Evolutionary conservation across 2,113 vertebrate species (phyloP), one percentile per base, ranked within the genome.

Genomic region (Misgurnus anguillicaudatus): DNA sequence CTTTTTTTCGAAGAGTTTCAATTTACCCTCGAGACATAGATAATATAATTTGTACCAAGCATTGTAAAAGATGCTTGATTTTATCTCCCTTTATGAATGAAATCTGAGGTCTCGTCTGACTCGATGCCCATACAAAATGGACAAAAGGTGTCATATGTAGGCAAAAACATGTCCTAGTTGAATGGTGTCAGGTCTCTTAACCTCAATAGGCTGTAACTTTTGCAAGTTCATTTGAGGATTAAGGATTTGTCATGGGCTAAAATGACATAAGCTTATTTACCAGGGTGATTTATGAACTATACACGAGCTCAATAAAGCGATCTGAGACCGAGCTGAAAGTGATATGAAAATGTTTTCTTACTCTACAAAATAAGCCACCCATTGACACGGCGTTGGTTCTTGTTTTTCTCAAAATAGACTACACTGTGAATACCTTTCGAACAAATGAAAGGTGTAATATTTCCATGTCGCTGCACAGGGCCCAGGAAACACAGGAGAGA

Each of bases 291-390:
- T 66, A 66, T 70, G 67, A 71, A 67, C 80, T 78, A 42, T 73
- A 77, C 53, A 68, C 77, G 11, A 77, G 61, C 58, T 67, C 81
- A 67, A 69, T 85, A 89, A 88, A 89, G 70, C 69, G 82, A 84
- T 84, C 45, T 81, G 82, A 84, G 71, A 80, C n/a, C 17, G 60
- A 60, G 31, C 45, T 74, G 63, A 80, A 86, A 88, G 86, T 87
- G 90, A 90, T 88, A 88, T 87, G 90, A 92, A 82, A 92, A 76
- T 39, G 38, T 80, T 86, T 21, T 88, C 86, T 86, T 86, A 80
- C 83, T 80, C 88, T 81, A 88, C 86, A 85, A 86, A 84, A 78
- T 87, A 73, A 81, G 39, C 80, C 86, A 83, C 82, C 82, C 64
- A 85, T 85, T 88, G 83, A 48, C 13, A 65, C 1, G 6, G 42